Evolutionary conservation across 2,888 invertebrate species (phyloP), one percentile per base, ranked within the genome.

Genomic region (Tupiocoris notatus): DNA sequence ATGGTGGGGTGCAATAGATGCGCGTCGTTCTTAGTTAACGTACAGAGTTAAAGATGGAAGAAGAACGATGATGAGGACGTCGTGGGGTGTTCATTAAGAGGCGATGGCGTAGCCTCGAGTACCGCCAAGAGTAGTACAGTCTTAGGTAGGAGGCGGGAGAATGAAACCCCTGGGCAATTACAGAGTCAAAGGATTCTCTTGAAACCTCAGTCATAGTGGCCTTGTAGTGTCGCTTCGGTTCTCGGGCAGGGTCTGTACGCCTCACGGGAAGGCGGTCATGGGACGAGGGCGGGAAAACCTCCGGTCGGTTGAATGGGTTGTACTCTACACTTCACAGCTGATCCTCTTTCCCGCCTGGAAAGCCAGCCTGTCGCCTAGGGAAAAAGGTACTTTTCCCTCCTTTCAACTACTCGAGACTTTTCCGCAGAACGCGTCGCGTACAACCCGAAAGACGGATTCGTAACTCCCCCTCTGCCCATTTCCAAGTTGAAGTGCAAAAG

Each of bases 291-390:
- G 39, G 39, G 39, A 12, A 39, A 39, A 7, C 39, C 39, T 39
- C 39, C 12, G 39, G 39, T 39, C 39, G 39, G 59, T 24, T 70
- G 70, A 70, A 70, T 70, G 70, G 70, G 70, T 70, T 70, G 70
- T 70, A 70, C 70, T 70, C 70, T 70, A 70, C 70, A 70, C 70
- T 70, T 54, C 56, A 70, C 70, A 70, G 70, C 70, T 70, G 70
- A 70, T 70, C 22, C 39, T n/a, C n/a, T 39, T 39, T 39, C 59
- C 58, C 58, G 56, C 54, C 57, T 39, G 39, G 39, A 39, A 39
- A 39, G 39, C 39, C 39, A 7, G 39, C 12, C 39, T n/a, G 39
- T 39, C 39, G 39, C 39, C 12, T 39, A n/a, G 39, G 39, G 39
- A 39, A 39, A 39, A 39, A 39, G 39, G 39, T 39, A 12, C 39